These are phyloP conservation scores for Sigmodon hispidus DNA, from an alignment of 2,113 vertebrate species.

Conservation along the genomic window DNA sequence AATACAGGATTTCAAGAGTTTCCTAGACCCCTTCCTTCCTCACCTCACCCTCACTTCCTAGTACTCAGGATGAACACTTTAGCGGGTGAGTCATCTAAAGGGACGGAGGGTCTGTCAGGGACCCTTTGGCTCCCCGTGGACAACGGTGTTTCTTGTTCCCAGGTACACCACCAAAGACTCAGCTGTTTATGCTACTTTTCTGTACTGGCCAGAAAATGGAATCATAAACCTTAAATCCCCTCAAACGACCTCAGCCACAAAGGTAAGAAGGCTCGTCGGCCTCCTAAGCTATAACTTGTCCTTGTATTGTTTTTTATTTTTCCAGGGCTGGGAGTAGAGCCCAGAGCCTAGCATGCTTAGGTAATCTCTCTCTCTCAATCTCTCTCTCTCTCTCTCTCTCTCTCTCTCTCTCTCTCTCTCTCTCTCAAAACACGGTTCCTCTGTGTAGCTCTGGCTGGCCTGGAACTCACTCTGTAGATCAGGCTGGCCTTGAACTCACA, in stretches of 20 bases:
- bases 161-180: constrained; percentile 89
- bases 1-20: neutral
- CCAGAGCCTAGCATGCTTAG: neutral
- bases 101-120: neutral
- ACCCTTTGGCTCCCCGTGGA: neutral
- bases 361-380: neutral
- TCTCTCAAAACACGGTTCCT: neutral
- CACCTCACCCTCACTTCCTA: neutral
- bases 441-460: neutral
- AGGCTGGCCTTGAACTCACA: neutral
- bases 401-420: no score
- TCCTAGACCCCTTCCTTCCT: neutral
- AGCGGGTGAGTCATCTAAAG: neutral
- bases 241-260: constrained; percentile 74
- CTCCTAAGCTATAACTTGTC: neutral
- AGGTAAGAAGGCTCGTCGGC: constrained; percentile 80
- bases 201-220: constrained; percentile 83
- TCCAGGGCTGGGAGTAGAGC: neutral
- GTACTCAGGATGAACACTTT: neutral
- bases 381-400: no score
- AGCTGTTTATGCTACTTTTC: constrained; percentile 87
- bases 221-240: constrained; percentile 83
- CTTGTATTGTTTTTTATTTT: neutral
- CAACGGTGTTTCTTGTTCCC: neutral
- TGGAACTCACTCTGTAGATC: neutral